Evolutionary conservation across 2,113 vertebrate species (phyloP).

Genomic region (Bombycilla garrulus): DNA sequence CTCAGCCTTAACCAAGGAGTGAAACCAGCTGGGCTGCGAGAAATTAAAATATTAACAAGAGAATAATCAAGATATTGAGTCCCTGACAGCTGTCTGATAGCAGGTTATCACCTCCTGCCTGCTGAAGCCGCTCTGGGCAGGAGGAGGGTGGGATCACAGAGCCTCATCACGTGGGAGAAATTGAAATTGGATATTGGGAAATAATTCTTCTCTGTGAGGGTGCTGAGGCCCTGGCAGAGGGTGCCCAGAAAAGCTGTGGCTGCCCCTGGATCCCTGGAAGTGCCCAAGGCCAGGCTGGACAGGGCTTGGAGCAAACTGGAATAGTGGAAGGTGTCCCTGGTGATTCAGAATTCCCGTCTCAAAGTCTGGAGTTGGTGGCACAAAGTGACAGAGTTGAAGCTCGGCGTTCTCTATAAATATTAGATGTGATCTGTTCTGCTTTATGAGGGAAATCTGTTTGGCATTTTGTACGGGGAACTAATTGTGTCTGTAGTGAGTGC

Average conservation of each 20-base stretch:
- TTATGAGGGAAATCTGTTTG: slow-evolving; percentile 27
- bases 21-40: neutral
- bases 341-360: neutral
- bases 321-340: rapidly evolving
- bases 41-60: neutral
- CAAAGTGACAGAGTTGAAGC: slow-evolving; percentile 4
- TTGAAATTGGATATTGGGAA: neutral
- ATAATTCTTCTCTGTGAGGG: rapidly evolving
- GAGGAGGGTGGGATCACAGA: neutral
- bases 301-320: neutral
- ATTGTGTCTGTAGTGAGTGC: slow-evolving; percentile 6
- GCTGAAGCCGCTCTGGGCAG: neutral
- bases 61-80: neutral
- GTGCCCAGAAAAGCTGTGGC: neutral
- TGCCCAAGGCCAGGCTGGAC: neutral
- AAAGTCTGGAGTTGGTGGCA: neutral
- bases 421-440: slow-evolving; percentile 7
- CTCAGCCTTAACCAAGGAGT: neutral
- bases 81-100: neutral
- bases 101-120: too few relatives aligned
- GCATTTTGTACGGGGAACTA: slow-evolving; percentile 1
- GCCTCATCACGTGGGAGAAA: rapidly evolving
- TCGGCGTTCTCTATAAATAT: neutral
- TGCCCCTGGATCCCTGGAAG: neutral
- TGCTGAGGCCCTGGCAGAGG: neutral